Evolutionary conservation across 2,113 vertebrate species (phyloP).

Genomic region (zebrafish (Danio rerio)): GRCz12tu NC_133186.1:46591501-46592000

Average conservation of each 20-base stretch:
- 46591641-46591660: no score
- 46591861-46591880: background rate
- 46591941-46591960: background rate
- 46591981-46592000: constrained; percentile 1
- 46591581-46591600: no score
- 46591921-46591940: background rate
- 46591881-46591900: background rate
- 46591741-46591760: background rate
- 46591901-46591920: background rate
- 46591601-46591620: no score
- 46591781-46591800: background rate
- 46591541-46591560: no score
- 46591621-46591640: no score
- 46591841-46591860: background rate
- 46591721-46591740: no score
- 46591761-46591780: background rate
- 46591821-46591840: background rate
- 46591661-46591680: no score
- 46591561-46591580: no score
- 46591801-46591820: background rate
- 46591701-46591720: no score
- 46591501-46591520: background rate
- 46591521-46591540: no score
- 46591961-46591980: background rate
- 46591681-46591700: no score